Percentiles rank a stretch among this genome's conserved stretches.
Conservation (phyloP, 2,113 vertebrate genomes). For the Empidonax traillii region DNA sequence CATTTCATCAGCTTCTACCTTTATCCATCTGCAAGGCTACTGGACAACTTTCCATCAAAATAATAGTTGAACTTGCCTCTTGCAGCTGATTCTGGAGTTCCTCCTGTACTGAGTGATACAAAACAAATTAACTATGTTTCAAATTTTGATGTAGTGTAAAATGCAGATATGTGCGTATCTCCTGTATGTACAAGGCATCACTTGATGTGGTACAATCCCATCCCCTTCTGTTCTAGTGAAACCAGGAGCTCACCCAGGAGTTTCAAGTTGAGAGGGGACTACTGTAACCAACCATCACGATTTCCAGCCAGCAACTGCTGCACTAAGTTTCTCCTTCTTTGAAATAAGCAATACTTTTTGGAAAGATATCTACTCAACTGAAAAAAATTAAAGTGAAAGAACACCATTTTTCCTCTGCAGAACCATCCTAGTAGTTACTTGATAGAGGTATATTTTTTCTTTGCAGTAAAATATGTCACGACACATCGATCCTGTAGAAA, state of each 20-base stretch:
- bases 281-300: background rate
- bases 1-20: background rate
- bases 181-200: background rate
- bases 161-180: background rate
- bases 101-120: background rate
- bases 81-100: background rate
- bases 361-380: background rate
- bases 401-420: background rate
- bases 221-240: background rate
- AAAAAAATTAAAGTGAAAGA: background rate
- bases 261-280: background rate
- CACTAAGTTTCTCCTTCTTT: background rate
- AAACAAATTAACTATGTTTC: background rate
- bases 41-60: background rate
- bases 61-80: background rate
- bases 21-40: background rate
- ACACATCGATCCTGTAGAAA: background rate
- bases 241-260: background rate
- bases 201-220: background rate
- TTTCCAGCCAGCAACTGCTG: background rate
- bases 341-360: background rate
- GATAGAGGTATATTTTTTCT: background rate
- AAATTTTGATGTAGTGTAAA: background rate
- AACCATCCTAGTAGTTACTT: background rate
- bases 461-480: background rate